phyloP scores from a whole-genome alignment of 2,113 vertebrate species.

The Barnardius zonarius region DNA sequence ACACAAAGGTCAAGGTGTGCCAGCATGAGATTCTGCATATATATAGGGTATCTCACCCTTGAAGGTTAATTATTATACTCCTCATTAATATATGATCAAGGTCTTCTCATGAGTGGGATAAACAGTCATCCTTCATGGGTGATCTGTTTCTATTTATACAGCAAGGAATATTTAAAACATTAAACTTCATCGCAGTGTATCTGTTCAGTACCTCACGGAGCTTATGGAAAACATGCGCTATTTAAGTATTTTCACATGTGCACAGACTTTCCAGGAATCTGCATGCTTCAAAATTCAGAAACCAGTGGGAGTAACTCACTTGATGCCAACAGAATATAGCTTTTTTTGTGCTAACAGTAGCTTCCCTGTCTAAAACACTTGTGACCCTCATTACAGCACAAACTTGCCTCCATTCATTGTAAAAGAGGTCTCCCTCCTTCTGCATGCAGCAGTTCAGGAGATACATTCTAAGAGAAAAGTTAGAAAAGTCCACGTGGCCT shows the following conservation, averaged over 20 bases:
- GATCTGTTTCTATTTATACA: conserved; percentile 49
- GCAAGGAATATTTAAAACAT: conserved; percentile 31
- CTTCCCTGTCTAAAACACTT: not conserved
- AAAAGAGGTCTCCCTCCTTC: not conserved
- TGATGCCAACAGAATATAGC: not conserved
- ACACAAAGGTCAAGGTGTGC: conserved; percentile 42
- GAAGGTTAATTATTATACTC: conserved; percentile 43
- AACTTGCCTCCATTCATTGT: not conserved
- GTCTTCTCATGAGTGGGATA: conserved; percentile 21
- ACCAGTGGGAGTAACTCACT: not conserved
- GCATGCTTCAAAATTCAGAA: not conserved
- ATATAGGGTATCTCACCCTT: conserved; percentile 50
- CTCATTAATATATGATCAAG: conserved; percentile 64
- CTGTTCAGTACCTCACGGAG: not conserved
- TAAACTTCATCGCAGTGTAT: not conserved
- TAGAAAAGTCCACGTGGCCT: no score
- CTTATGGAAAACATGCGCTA: not conserved
- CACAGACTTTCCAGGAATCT: not conserved
- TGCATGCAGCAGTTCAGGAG: no score
- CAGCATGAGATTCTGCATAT: conserved; percentile 41
- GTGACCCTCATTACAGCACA: not conserved
- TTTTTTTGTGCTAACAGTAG: no score
- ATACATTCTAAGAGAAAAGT: not conserved
- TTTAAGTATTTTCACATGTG: not conserved
- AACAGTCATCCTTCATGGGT: conserved; percentile 57